Evolutionary conservation across 23 tunicate genomes (phyloP).

Genomic region (Ciona savignyi): DNA sequence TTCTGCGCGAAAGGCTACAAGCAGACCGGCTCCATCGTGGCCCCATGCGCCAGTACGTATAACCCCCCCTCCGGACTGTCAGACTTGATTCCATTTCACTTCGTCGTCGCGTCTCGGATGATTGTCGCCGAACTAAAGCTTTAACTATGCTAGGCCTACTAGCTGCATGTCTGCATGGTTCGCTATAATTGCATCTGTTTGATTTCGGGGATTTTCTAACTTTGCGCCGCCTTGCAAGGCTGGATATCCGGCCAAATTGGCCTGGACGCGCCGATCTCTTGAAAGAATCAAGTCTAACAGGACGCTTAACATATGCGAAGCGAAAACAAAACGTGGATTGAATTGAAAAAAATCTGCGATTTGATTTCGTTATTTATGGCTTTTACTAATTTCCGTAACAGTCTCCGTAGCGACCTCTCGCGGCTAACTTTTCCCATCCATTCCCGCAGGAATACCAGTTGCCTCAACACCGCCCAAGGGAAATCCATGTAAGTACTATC

Average conservation of each 20-base stretch:
- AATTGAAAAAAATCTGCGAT: too few species aligned
- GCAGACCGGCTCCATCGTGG: constrained; percentile 44
- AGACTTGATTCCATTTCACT: not conserved
- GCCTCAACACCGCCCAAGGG: too few species aligned
- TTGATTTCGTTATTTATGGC: too few species aligned
- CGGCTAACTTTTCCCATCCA: not conserved
- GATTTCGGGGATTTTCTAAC: not conserved
- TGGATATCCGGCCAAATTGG: not conserved
- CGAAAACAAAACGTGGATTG: too few species aligned
- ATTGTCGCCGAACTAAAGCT: not conserved
- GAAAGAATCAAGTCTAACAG: not conserved
- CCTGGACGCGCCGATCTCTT: not conserved
- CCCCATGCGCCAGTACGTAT: constrained; percentile 34
- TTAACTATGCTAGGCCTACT: not conserved
- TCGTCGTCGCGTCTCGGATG: too few species aligned
- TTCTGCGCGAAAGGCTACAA: constrained; percentile 61
- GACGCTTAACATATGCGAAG: too few species aligned
- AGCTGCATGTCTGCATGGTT: not conserved
- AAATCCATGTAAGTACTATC: too few species aligned
- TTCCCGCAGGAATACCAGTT: not conserved
- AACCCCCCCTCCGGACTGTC: not conserved
- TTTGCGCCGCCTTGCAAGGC: not conserved
- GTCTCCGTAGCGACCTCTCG: not conserved
- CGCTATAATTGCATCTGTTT: not conserved
- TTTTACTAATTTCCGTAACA: too few species aligned